Evolutionary conservation across 2,113 vertebrate genomes (phyloP), one percentile per base, ranked within the genome.

Genomic region (Misgurnus anguillicaudatus): DNA sequence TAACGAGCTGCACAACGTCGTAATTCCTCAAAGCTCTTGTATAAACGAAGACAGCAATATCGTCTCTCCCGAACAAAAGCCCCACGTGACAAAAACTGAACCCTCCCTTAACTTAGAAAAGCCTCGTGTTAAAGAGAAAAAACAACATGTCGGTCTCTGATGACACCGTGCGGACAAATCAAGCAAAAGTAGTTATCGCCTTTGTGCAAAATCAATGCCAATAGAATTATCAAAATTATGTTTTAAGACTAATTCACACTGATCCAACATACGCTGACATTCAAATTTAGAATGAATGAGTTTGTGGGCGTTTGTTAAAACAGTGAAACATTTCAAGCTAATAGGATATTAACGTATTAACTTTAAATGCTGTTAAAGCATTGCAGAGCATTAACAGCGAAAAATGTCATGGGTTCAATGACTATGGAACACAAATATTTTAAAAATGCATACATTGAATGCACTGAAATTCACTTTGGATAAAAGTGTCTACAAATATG

Each of bases 131-230:
- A 61, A 10, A 7, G 36, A 19, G 3, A 38, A 8, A 9, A 41
- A 7, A 42, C 0, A 19, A 68, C 9, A 17, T 5, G 10, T 48
- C 36, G 38, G n/a, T 57, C 55, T 69, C 68, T 64, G 41, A 58
- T 45, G 82, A 80, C 82, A 74, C 82, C 74, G 16, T 55, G 78
- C 67, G 82, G 82, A 80, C 19, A 68, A 53, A 36, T 38, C 1
- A 31, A 53, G 24, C 7, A 9, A 1, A 62, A 16, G 9, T 45
- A 76, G 58, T 76, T 66, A 8, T 67, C 19, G 24, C 24, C 24
- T 31, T 31, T 14, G 75, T 53, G 8, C 1, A 4, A 53, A 53
- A 14, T 17, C 0, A 36, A 38, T 53, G 47, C 36, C 14, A 6
- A 42, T 45, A 31, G 1, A 69, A n/a, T 3, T 13, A 9, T n/a